Evolutionary conservation across 1,140 invertebrate species (phyloP), one percentile per base, ranked within the genome.

Genomic region (Dreissena rostriformis): DNA sequence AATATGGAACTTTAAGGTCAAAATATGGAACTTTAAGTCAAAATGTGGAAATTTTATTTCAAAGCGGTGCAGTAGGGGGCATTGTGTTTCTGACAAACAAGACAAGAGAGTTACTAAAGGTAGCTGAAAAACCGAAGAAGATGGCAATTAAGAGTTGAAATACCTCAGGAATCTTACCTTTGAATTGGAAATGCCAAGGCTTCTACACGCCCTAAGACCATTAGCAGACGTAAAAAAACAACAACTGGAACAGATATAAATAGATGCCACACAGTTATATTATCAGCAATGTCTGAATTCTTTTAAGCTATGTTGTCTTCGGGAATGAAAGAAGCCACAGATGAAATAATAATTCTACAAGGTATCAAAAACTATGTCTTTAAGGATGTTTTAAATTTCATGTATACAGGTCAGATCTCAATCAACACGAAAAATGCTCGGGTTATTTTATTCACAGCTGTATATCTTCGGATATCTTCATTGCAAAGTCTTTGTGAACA

Each of bases 251-350:
- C 76, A 11, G 79, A 81, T 55, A 63, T 84, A 14, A 82, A 85
- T 72, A 49, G 73, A 24, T 89, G 88, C 63, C 88, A 90, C 71
- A 86, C 85, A 79, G 75, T 88, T 15, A 82, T 90, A 14, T 70
- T 89, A 53, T 82, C 73, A 63, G 81, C 85, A 67, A 83, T 88
- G 71, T 88, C 88, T 11, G 70, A 78, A 53, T 88, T 87, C 78
- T 88, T 88, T 76, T 76, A 89, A 57, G 85, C 75, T 14, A 88
- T 90, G 89, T 89, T 90, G 75, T 74, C 86, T 8, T 89, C 90
- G 14, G 88, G 89, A 1, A 90, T 91, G 84, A 76, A 66, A 39
- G 86, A 87, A 79, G 53, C 66, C 55, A 24, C 26, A 53, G 78
- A 87, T 49, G 29, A 79, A 28, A 57, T 68, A 0, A 76, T 87